These are phyloP conservation scores for Phalloptychus januarius DNA, from an alignment of 2,797 vertebrate genomes.

Conservation along the genomic window DNA sequence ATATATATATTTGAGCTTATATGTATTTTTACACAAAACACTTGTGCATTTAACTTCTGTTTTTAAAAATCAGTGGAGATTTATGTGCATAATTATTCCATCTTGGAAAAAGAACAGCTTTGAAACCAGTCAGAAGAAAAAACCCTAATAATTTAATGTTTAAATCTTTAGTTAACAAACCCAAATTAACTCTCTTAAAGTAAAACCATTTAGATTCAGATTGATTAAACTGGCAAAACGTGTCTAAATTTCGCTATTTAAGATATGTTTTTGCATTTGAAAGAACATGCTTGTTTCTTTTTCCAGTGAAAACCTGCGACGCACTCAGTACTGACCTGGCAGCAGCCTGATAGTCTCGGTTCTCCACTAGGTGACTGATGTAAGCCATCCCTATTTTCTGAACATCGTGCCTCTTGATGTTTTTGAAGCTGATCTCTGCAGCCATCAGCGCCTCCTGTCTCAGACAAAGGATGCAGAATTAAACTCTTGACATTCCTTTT, in stretches of 20 bases:
- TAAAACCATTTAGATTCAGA: not conserved
- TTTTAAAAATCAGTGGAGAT: not conserved
- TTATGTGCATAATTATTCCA: not conserved
- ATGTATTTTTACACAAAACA: not conserved
- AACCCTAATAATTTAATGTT: not conserved
- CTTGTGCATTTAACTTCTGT: not conserved
- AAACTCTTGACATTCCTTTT: conserved; percentile 12
- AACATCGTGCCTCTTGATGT: conserved; percentile 96
- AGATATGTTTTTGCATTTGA: not conserved
- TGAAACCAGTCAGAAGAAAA: not conserved
- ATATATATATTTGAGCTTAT: not conserved
- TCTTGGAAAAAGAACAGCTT: not conserved
- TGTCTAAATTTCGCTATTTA: not conserved
- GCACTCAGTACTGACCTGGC: conserved; percentile 83
- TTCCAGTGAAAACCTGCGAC: not conserved
- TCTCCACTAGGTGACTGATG: conserved; percentile 94
- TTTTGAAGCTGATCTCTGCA: conserved; percentile 98
- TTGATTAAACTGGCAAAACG: not conserved
- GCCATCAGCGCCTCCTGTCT: conserved; percentile 97
- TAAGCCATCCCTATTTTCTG: conserved; percentile 97
- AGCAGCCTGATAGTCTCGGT: conserved; percentile 90
- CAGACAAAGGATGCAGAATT: conserved; percentile 24
- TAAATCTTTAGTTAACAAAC: not conserved
- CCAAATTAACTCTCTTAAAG: not conserved
- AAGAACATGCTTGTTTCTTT: not conserved